A percentile compares a stretch with the other conserved stretches of the same genome.
Evolutionary conservation across 2,113 vertebrate genomes (phyloP).

Genomic region (Mus pahari): DNA sequence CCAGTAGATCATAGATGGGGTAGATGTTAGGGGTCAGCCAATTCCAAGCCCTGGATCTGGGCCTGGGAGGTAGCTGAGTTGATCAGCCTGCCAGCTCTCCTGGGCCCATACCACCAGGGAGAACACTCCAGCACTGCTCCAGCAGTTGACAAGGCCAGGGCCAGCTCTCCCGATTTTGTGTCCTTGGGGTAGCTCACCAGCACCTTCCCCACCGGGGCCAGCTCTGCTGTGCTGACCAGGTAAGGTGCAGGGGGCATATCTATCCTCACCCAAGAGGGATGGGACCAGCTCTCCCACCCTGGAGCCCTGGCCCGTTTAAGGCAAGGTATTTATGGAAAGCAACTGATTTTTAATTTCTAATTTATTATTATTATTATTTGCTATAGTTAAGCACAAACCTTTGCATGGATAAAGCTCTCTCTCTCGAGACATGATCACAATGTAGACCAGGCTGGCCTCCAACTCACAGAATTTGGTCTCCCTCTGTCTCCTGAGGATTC

Average conservation of each 20-base stretch:
- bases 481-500: background rate
- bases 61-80: background rate
- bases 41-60: too few relatives aligned
- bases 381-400: background rate
- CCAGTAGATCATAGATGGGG: background rate
- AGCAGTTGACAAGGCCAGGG: background rate
- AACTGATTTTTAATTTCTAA: constrained; percentile 12
- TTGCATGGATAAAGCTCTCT: background rate
- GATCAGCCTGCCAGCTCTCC: background rate
- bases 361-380: background rate
- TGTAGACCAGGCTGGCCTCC: background rate
- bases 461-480: background rate
- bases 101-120: background rate
- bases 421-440: background rate
- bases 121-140: background rate
- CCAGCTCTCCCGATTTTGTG: background rate
- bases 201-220: too few relatives aligned
- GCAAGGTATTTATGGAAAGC: background rate
- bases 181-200: too few relatives aligned
- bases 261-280: background rate
- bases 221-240: background rate
- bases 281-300: background rate
- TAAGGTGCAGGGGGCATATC: background rate
- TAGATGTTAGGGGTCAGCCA: background rate
- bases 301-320: background rate